Percentiles rank a stretch among this genome's conserved stretches.
Conservation (phyloP, 2,888 invertebrate species). For the Synergus gifuensis region DNA sequence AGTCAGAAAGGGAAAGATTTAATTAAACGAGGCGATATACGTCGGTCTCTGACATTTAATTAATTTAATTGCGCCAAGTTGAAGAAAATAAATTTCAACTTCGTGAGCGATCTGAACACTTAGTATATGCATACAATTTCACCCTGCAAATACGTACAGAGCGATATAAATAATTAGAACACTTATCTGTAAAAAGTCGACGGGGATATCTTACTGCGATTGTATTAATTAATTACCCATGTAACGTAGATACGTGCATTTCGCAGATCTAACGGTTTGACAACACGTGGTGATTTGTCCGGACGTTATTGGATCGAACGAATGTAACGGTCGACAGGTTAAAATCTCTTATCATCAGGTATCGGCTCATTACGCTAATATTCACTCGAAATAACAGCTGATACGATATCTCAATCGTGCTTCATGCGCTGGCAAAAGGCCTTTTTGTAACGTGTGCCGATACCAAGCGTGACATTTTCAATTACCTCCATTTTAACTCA, state of each 20-base stretch:
- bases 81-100: constrained; percentile 35
- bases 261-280: constrained; percentile 27
- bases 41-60: constrained; percentile 37
- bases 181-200: constrained; percentile 21
- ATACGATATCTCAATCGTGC: constrained; percentile 74
- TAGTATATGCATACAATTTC: constrained; percentile 29
- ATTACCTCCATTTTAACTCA: constrained; percentile 17
- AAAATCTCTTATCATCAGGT: constrained; percentile 72
- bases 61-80: constrained; percentile 34
- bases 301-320: constrained; percentile 48
- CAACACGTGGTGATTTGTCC: constrained; percentile 38
- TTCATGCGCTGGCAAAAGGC: constrained; percentile 68
- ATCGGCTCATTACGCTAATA: constrained; percentile 77
- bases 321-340: constrained; percentile 57
- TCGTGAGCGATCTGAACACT: constrained; percentile 23
- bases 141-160: constrained; percentile 9
- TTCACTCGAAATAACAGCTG: constrained; percentile 74
- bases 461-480: constrained; percentile 22
- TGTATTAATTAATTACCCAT: constrained; percentile 39
- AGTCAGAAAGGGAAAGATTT: constrained; percentile 31
- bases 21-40: constrained; percentile 34
- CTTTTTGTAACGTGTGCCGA: constrained; percentile 63
- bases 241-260: constrained; percentile 29
- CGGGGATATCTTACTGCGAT: constrained; percentile 26
- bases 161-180: constrained; percentile 30